Conservation (phyloP, 2,797 vertebrate genomes). For the Crossoptilon crossoptilon region DNA sequence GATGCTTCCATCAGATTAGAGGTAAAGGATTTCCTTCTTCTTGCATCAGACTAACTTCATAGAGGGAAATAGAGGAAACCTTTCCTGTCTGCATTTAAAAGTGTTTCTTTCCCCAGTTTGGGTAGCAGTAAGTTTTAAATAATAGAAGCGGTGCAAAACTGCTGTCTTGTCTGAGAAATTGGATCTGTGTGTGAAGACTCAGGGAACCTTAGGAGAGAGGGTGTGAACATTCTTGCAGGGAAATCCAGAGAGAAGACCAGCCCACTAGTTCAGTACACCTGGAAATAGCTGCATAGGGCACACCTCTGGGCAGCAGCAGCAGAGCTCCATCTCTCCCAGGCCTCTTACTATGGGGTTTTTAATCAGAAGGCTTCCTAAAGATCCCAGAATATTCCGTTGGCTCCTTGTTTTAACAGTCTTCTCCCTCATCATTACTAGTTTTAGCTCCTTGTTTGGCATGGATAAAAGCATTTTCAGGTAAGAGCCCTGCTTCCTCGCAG, state of each 20-base stretch:
- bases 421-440: neutral
- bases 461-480: constrained; percentile 47
- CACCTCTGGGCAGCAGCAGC: neutral
- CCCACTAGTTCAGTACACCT: neutral
- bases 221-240: neutral
- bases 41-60: neutral
- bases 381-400: constrained; percentile 2
- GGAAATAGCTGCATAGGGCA: neutral
- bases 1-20: neutral
- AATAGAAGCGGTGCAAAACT: neutral
- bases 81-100: neutral
- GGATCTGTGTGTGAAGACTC: neutral
- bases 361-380: constrained; percentile 1
- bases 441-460: constrained; percentile 14
- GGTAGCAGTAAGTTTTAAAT: neutral
- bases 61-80: neutral
- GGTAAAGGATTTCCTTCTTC: neutral
- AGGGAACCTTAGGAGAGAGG: neutral
- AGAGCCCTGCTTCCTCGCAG: neutral
- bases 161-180: neutral
- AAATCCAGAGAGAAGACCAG: neutral
- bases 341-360: neutral
- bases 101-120: neutral
- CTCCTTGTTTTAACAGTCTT: neutral
- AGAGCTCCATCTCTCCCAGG: rapidly evolving